Percentiles rank a stretch among this genome's conserved stretches.
These are phyloP conservation scores for Phasia obesa DNA, from an alignment of 2,888 invertebrate genomes.

Conservation along the genomic window DNA sequence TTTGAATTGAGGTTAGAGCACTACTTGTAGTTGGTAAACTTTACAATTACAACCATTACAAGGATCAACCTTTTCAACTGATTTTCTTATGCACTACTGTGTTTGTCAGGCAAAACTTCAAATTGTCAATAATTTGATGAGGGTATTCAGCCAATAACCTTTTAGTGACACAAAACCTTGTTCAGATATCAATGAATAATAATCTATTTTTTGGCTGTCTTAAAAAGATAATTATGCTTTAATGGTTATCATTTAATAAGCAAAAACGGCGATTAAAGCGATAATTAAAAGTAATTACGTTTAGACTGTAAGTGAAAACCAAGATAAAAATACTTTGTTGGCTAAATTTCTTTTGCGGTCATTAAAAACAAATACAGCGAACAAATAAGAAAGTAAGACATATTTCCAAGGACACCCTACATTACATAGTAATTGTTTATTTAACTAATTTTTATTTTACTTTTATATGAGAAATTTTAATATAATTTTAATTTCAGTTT, in stretches of 20 bases:
- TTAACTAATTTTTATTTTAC: too few species aligned
- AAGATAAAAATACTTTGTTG: background rate
- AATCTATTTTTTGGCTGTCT: too few species aligned
- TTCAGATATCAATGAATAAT: background rate
- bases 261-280: background rate
- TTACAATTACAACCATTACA: conserved; percentile 27
- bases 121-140: conserved; percentile 37
- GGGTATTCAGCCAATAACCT: background rate
- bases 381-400: too few species aligned
- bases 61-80: conserved; percentile 14
- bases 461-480: too few species aligned
- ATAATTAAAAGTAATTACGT: background rate
- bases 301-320: background rate
- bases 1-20: background rate
- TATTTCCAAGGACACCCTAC: too few species aligned
- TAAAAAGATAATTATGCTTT: background rate
- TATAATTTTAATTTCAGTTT: too few species aligned
- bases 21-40: conserved; percentile 8
- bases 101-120: background rate
- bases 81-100: background rate
- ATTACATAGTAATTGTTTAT: too few species aligned
- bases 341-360: background rate
- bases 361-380: background rate
- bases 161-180: background rate
- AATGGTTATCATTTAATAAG: background rate